phyloP scores from a whole-genome alignment of 1,140 invertebrate genomes.

The Paraescarpia echinospica region DNA sequence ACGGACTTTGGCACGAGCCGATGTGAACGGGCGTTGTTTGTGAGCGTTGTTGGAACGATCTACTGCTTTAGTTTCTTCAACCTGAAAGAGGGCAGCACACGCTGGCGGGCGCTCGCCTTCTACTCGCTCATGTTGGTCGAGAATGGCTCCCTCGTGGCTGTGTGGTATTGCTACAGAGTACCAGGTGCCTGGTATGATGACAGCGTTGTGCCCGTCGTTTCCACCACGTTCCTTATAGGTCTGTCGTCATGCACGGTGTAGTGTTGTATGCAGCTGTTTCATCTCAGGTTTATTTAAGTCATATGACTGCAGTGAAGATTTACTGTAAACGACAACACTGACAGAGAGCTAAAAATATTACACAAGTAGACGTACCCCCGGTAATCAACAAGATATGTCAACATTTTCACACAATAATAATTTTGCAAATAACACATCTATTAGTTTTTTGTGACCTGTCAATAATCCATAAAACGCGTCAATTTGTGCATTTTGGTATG shows the following conservation, averaged over 20 bases:
- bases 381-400: not conserved
- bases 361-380: not conserved
- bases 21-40: constrained; percentile 5
- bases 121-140: constrained; percentile 11
- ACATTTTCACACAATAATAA: not conserved
- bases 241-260: not conserved
- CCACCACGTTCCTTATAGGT: constrained; percentile 31
- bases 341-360: not conserved
- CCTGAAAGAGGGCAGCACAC: constrained; percentile 17
- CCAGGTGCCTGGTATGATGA: constrained; percentile 3
- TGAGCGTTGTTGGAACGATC: not conserved
- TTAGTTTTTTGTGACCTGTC: not conserved
- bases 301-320: too few species aligned
- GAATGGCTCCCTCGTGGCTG: not conserved
- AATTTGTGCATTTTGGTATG: not conserved
- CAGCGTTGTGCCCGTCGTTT: constrained; percentile 33
- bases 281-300: not conserved
- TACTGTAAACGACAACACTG: not conserved
- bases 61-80: constrained; percentile 24
- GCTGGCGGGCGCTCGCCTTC: not conserved
- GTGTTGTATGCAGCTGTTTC: not conserved
- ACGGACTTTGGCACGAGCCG: constrained; percentile 8
- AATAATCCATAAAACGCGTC: not conserved
- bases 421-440: not conserved
- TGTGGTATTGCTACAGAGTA: constrained; percentile 13